Evolutionary conservation across 30 jellyfish, hydroid and myxozoan genomes (phyloP).

Genomic region (Aurelia coerulea): DNA sequence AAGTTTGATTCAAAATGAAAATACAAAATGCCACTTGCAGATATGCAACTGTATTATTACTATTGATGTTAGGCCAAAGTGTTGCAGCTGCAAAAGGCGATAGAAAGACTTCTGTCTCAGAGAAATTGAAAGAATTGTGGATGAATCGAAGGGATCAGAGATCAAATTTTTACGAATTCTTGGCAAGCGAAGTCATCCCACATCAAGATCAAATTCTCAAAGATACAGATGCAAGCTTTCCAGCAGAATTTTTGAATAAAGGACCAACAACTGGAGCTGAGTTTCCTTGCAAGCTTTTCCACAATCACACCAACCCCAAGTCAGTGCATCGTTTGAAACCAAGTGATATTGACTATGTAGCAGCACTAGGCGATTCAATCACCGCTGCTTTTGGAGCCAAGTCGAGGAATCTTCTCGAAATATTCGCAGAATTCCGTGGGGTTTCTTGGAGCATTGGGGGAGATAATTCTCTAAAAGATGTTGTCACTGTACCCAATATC

Average conservation of each 20-base stretch:
- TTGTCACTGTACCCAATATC: conserved; percentile 80
- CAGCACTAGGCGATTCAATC: conserved; percentile 89
- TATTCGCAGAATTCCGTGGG: conserved; percentile 83
- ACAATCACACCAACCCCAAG: conserved; percentile 60
- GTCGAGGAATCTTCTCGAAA: conserved; percentile 54
- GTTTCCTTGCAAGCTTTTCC: conserved; percentile 52
- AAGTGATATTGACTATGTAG: conserved; percentile 75
- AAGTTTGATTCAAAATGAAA: too few relatives aligned
- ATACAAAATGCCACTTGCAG: too few relatives aligned
- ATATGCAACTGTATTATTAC: too few relatives aligned
- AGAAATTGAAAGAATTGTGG: conserved; percentile 41
- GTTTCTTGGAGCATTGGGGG: conserved; percentile 96
- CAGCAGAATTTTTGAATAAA: conserved; percentile 15
- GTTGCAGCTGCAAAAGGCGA: neutral
- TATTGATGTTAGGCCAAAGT: neutral
- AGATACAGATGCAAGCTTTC: conserved; percentile 21
- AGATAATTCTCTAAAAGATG: conserved; percentile 54
- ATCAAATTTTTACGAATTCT: conserved; percentile 29
- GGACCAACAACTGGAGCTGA: conserved; percentile 24
- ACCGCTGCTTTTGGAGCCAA: conserved; percentile 94
- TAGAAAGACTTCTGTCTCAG: neutral
- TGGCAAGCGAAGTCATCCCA: conserved; percentile 43
- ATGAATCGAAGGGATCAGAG: conserved; percentile 30
- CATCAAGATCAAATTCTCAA: neutral
- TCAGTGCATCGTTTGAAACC: conserved; percentile 83